Base-by-base conservation (phyloP, 2,113 vertebrate species). In the Crotalus helleri region DNA sequence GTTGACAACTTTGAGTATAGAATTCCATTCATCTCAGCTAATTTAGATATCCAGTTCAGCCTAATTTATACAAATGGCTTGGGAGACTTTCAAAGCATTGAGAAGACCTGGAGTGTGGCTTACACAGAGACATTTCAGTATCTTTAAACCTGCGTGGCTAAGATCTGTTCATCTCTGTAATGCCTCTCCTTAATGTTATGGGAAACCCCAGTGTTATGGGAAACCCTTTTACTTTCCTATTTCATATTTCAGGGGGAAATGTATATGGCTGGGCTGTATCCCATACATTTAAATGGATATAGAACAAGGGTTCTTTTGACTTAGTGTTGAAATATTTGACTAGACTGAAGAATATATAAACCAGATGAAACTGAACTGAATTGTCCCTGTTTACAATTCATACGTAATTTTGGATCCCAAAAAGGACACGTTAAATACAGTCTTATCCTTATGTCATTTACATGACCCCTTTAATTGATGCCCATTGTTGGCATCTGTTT, bases 21-120 rank as follows among this genome's bases (percentile, higher is more conserved):
- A 85, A 57, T 93, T 90, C 55, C 92, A 61, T 93, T 85, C 55
- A 86, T 90, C 88, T 93, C 4, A 26, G 88, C 88, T 93, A 93
- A 93, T 90, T 93, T 86, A 90, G 88, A 90, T 93, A 90, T 90
- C 92, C 92, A 90, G 55, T 90, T 93, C 88, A 90, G 69, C 69
- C 88, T 92, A 85, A 89, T 92, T 93, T 93, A 86, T 93, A 90
- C 92, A 93, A 90, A 90, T 93, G 46, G 74, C 39, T 49, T 86
- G 88, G 88, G 69, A 86, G 46, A 33, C 44, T 57, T 90, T 81
- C 74, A 53, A 90, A 59, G 19, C 29, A 26, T 33, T 53, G 24
- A 49, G 29, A 53, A 61, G 23, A 61, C 44, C 59, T 87, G n/a
- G 44, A 33, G 85, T 33, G 11, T 51, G 17, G 19, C 23, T 87